phyloP scores from a whole-genome alignment of 2,888 invertebrate genomes.

The Tigriopus californicus region DNA sequence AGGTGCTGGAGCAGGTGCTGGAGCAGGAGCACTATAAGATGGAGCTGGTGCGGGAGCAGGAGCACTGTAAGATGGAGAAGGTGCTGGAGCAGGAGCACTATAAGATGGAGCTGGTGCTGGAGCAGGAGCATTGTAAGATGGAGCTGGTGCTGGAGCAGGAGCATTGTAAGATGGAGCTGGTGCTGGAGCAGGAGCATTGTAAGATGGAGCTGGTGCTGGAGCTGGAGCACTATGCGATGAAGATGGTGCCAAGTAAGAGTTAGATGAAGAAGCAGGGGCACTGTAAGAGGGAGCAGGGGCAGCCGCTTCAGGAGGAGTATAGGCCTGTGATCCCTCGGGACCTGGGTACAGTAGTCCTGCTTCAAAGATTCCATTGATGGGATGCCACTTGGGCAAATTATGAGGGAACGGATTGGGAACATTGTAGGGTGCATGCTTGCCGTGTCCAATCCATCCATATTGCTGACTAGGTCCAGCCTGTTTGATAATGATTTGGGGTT shows the following conservation, averaged over 20 bases:
- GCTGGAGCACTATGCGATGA: neutral
- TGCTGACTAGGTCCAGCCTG: conserved; percentile 2
- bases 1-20: no score
- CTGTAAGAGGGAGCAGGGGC: neutral
- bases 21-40: neutral
- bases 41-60: no score
- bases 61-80: neutral
- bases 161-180: neutral
- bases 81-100: neutral
- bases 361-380: neutral
- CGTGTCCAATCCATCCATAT: conserved; percentile 10
- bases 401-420: neutral
- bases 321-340: no score
- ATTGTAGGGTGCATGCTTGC: neutral
- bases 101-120: neutral
- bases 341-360: conserved; percentile 6
- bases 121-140: neutral
- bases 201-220: neutral
- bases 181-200: neutral
- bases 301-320: neutral
- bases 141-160: neutral
- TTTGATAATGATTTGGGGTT: neutral
- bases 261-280: neutral
- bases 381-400: conserved; percentile 1
- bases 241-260: neutral